A percentile compares a stretch with the other conserved stretches of the same genome.
These are phyloP conservation scores for Paedocypris micromegethes DNA, from an alignment of 2,797 vertebrate genomes.

Conservation along the genomic window DNA sequence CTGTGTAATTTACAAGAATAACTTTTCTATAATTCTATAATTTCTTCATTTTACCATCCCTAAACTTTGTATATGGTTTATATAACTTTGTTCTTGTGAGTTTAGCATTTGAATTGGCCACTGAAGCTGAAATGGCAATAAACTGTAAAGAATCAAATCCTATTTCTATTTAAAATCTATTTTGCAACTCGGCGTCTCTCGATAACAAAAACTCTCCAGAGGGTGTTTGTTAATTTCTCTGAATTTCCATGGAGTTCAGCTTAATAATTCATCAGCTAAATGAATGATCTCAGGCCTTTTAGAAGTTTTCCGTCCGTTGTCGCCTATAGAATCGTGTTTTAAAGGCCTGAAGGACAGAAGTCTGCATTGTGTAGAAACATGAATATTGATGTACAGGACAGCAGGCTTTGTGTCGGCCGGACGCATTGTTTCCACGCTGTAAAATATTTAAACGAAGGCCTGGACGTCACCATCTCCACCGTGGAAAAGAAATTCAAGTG, in stretches of 20 bases:
- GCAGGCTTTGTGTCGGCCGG: conserved; percentile 3
- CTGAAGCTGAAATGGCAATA: no score
- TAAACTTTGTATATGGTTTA: no score
- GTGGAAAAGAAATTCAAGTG: not conserved
- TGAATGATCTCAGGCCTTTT: not conserved
- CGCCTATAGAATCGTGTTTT: conserved; percentile 1
- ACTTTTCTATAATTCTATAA: no score
- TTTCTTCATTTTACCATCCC: no score
- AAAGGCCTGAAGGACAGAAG: conserved; percentile 9
- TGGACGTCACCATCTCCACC: not conserved
- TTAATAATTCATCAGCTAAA: conserved; percentile 5
- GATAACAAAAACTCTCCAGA: no score
- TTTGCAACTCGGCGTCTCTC: no score
- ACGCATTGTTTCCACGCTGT: conserved; percentile 14
- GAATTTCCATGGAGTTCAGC: conserved; percentile 1
- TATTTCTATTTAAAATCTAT: no score
- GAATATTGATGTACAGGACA: conserved; percentile 8
- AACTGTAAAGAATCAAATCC: no score
- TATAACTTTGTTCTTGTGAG: no score
- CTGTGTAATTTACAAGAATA: no score
- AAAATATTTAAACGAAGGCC: conserved; percentile 11
- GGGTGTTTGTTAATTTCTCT: not conserved
- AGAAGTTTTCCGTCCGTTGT: not conserved
- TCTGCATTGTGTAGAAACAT: conserved; percentile 11
- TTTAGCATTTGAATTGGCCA: no score